These are phyloP conservation scores for Tinea trinotella DNA, from an alignment of 2,888 invertebrate genomes.

Conservation along the genomic window DNA sequence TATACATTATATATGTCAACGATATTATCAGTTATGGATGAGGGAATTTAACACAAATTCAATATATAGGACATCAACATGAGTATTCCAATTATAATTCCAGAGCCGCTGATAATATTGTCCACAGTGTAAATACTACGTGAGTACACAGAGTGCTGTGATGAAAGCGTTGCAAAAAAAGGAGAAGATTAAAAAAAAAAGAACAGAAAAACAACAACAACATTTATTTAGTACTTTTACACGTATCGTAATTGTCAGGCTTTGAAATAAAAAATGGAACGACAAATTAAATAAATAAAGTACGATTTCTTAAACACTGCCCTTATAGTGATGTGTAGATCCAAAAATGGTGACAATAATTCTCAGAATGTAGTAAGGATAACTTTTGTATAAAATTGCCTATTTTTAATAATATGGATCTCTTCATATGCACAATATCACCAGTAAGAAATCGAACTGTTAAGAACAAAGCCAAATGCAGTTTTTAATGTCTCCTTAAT, in stretches of 20 bases:
- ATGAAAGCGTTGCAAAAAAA: slow-evolving; percentile 65
- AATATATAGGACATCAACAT: slow-evolving; percentile 27
- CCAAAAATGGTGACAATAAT: too few relatives aligned
- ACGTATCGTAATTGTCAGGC: slow-evolving; percentile 1
- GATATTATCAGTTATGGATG: neutral
- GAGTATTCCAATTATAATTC: too few relatives aligned
- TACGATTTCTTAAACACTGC: too few relatives aligned
- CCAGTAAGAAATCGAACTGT: too few relatives aligned
- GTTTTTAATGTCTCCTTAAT: too few relatives aligned
- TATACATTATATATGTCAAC: slow-evolving; percentile 26
- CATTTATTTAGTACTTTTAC: slow-evolving; percentile 46
- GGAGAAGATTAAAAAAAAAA: slow-evolving; percentile 40
- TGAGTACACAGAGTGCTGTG: slow-evolving; percentile 70
- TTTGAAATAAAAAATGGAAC: neutral
- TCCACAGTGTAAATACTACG: slow-evolving; percentile 38
- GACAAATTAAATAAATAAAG: neutral
- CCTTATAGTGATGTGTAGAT: too few relatives aligned
- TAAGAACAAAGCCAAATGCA: too few relatives aligned
- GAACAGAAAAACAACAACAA: slow-evolving; percentile 52
- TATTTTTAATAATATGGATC: too few relatives aligned
- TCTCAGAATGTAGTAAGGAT: too few relatives aligned
- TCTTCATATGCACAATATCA: too few relatives aligned
- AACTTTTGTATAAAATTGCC: too few relatives aligned
- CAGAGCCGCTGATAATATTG: neutral
- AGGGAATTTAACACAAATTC: neutral